These are phyloP conservation scores for Euzophera pinguis DNA, from an alignment of 2,888 invertebrate genomes.

Conservation along the genomic window DNA sequence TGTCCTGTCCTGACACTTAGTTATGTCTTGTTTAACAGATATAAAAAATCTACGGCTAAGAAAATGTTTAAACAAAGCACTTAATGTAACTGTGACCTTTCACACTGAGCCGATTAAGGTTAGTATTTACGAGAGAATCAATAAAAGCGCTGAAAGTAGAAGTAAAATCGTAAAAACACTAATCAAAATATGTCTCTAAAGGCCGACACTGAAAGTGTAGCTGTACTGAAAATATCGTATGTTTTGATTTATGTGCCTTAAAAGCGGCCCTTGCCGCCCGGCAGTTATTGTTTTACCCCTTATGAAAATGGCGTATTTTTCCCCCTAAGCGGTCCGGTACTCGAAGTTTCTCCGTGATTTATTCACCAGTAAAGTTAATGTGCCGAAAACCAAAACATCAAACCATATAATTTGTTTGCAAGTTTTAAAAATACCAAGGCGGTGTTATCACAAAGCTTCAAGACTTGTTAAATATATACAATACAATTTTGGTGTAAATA, in stretches of 20 bases:
- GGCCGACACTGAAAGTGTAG: conserved; percentile 59
- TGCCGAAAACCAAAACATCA: conserved; percentile 46
- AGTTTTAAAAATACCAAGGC: conserved; percentile 8
- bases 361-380: conserved; percentile 58
- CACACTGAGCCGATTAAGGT: too few species aligned
- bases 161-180: conserved; percentile 70
- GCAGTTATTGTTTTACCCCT: conserved; percentile 74
- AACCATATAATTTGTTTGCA: conserved; percentile 20
- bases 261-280: conserved; percentile 68
- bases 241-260: conserved; percentile 76
- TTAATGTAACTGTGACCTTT: too few species aligned
- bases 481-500: too few species aligned
- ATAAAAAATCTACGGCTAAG: too few species aligned
- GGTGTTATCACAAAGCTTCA: conserved; percentile 8
- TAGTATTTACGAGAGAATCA: conserved; percentile 44
- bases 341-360: conserved; percentile 55
- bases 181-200: conserved; percentile 63
- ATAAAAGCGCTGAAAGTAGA: conserved; percentile 61
- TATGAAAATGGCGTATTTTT: conserved; percentile 70
- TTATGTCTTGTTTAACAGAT: too few species aligned
- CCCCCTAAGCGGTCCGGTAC: conserved; percentile 51
- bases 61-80: too few species aligned
- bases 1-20: too few species aligned
- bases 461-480: neutral
- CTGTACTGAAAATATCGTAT: conserved; percentile 65